Percentiles rank a stretch among this genome's conserved stretches.
phyloP scores from a whole-genome alignment of 1,140 invertebrate species.

The Drosophila sechellia region DNA sequence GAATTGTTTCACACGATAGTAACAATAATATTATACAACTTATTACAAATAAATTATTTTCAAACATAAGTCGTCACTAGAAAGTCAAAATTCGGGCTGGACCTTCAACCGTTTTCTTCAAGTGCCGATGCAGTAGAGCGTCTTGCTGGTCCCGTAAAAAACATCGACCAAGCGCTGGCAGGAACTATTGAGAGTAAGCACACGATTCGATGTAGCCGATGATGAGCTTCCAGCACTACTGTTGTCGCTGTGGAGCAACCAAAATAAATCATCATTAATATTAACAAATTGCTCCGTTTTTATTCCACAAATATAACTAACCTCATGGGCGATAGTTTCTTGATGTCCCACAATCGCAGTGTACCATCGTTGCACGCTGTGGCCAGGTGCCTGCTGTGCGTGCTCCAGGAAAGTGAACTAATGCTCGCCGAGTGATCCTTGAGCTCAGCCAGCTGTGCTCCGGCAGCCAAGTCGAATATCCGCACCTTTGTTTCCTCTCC shows the following conservation, averaged over 20 bases:
- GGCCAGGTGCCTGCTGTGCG: constrained; percentile 89
- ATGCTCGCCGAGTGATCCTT: constrained; percentile 91
- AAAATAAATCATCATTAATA: neutral
- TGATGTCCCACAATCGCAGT: constrained; percentile 89
- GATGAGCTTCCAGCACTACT: constrained; percentile 52
- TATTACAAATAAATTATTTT: constrained; percentile 83
- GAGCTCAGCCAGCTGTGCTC: constrained; percentile 88
- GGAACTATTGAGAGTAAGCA: constrained; percentile 75
- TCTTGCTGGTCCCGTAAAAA: constrained; percentile 74
- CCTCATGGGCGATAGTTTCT: constrained; percentile 68
- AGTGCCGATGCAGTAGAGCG: constrained; percentile 76
- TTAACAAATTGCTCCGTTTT: neutral
- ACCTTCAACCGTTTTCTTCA: constrained; percentile 20
- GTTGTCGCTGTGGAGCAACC: constrained; percentile 39
- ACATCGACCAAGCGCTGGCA: constrained; percentile 82
- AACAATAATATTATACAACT: constrained; percentile 82
- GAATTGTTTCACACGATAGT: constrained; percentile 70
- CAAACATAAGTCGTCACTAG: constrained; percentile 59
- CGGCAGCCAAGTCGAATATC: constrained; percentile 86
- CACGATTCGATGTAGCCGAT: constrained; percentile 72
- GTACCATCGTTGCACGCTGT: constrained; percentile 92
- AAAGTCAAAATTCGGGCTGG: constrained; percentile 15
- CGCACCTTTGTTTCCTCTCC: constrained; percentile 87
- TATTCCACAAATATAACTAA: constrained; percentile 2
- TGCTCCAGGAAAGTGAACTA: constrained; percentile 88